These are phyloP conservation scores for Drosophila elegans DNA, from an alignment of 1,140 invertebrate species.

Conservation along the genomic window DNA sequence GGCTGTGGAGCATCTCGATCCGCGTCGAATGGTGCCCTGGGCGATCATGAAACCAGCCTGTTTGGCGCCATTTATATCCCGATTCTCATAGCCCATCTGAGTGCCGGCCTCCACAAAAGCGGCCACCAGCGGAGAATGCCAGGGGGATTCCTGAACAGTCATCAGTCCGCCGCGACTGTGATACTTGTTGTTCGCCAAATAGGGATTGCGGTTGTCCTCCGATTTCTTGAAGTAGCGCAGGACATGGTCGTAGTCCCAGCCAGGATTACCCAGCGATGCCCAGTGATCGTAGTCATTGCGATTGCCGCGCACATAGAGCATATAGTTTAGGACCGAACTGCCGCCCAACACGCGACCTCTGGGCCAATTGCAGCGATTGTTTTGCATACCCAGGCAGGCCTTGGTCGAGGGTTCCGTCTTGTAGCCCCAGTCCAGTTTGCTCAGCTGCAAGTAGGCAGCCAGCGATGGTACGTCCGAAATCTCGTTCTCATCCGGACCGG, in stretches of 20 bases:
- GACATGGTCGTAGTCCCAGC: slow-evolving; percentile 96
- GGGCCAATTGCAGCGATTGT: slow-evolving; percentile 93
- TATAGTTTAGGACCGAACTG: slow-evolving; percentile 96
- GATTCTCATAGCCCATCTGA: slow-evolving; percentile 94
- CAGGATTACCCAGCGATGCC: slow-evolving; percentile 93
- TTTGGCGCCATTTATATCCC: slow-evolving; percentile 93
- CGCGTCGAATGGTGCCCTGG: slow-evolving; percentile 94
- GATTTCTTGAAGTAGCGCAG: slow-evolving; percentile 96
- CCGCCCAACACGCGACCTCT: slow-evolving; percentile 94
- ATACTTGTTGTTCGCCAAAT: slow-evolving; percentile 89
- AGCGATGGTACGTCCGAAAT: slow-evolving; percentile 95
- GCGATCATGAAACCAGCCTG: slow-evolving; percentile 95
- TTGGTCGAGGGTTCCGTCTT: slow-evolving; percentile 94
- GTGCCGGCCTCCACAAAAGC: slow-evolving; percentile 94
- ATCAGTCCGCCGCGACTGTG: slow-evolving; percentile 91
- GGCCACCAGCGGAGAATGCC: slow-evolving; percentile 91
- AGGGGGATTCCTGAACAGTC: slow-evolving; percentile 93
- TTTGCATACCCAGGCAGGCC: slow-evolving; percentile 91
- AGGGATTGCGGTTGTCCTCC: slow-evolving; percentile 94
- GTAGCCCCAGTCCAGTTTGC: slow-evolving; percentile 96
- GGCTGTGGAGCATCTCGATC: slow-evolving; percentile 94
- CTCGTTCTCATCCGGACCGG: slow-evolving; percentile 96
- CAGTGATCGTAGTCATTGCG: slow-evolving; percentile 95
- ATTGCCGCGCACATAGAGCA: slow-evolving; percentile 95
- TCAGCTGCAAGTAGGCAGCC: slow-evolving; percentile 94